phyloP scores from a whole-genome alignment of 2,888 invertebrate species.

The Ecdyonurus torrentis region DNA sequence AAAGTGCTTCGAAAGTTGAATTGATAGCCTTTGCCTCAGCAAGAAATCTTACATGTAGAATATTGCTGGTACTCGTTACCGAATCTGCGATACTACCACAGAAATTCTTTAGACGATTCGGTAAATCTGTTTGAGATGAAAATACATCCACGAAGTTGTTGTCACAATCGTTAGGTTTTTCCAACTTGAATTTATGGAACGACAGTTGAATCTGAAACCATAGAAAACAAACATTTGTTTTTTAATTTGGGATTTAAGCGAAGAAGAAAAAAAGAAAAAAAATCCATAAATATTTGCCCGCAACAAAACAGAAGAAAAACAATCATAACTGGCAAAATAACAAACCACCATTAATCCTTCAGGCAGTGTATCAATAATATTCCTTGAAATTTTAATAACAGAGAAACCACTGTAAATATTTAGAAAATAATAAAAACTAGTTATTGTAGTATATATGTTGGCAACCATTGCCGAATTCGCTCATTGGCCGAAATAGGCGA shows the following conservation, averaged over 20 bases:
- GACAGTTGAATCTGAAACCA: constrained; percentile 44
- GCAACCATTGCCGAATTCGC: no score
- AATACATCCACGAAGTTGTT: constrained; percentile 61
- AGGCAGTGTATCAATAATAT: no score
- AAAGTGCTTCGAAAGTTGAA: constrained; percentile 51
- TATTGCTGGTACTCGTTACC: constrained; percentile 45
- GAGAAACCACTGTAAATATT: no score
- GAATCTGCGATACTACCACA: constrained; percentile 77
- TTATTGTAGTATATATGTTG: no score
- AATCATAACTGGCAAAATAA: no score
- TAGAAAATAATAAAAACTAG: no score
- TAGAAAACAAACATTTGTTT: not conserved
- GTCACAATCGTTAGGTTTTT: constrained; percentile 60
- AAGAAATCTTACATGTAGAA: constrained; percentile 58
- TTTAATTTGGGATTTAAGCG: not conserved
- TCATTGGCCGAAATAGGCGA: no score
- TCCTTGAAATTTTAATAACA: no score
- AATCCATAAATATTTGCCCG: no score
- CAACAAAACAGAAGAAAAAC: no score
- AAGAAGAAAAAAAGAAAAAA: not conserved
- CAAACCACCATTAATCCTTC: no score
- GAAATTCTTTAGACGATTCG: constrained; percentile 46
- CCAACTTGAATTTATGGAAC: constrained; percentile 45
- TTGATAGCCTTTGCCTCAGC: constrained; percentile 41
- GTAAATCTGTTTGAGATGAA: constrained; percentile 42